Evolutionary conservation across 2,113 vertebrate genomes (phyloP).

Genomic region (Xenopus laevis): DNA sequence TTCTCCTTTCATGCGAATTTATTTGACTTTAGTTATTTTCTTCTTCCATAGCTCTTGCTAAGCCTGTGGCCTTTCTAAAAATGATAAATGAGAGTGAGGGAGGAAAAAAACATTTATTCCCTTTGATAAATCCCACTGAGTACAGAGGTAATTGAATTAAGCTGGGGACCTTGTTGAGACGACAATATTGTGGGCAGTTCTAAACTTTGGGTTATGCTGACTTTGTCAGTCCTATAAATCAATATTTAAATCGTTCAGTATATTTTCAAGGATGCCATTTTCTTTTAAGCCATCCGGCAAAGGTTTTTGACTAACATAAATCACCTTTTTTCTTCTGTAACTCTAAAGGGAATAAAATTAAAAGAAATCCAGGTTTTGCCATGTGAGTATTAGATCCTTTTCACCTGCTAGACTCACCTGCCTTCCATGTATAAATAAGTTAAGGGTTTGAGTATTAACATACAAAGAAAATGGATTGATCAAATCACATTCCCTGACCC

Average conservation of each 20-base stretch:
- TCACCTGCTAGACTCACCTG: background rate
- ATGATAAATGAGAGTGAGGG: constrained; percentile 26
- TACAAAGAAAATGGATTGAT: too few relatives aligned
- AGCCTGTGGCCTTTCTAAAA: constrained; percentile 32
- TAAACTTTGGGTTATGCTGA: constrained; percentile 5
- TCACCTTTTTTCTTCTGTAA: background rate
- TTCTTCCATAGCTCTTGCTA: constrained; percentile 27
- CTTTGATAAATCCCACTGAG: constrained; percentile 43
- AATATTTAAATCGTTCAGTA: constrained; percentile 20
- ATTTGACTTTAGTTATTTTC: constrained; percentile 42
- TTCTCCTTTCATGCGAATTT: constrained; percentile 30
- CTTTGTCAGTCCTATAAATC: constrained; percentile 31
- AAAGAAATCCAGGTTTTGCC: background rate
- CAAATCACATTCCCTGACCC: too few relatives aligned
- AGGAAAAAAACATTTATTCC: constrained; percentile 19
- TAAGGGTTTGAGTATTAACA: background rate
- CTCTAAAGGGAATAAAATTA: constrained; percentile 9
- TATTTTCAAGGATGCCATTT: constrained; percentile 23
- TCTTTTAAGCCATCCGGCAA: constrained; percentile 2
- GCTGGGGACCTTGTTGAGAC: constrained; percentile 37
- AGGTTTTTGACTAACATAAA: background rate
- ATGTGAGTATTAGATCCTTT: background rate
- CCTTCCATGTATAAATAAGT: background rate
- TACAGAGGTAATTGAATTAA: constrained; percentile 38
- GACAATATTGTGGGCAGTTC: constrained; percentile 3